phyloP scores from a whole-genome alignment of 2,797 vertebrate genomes.

The Melopsittacus undulatus region DNA sequence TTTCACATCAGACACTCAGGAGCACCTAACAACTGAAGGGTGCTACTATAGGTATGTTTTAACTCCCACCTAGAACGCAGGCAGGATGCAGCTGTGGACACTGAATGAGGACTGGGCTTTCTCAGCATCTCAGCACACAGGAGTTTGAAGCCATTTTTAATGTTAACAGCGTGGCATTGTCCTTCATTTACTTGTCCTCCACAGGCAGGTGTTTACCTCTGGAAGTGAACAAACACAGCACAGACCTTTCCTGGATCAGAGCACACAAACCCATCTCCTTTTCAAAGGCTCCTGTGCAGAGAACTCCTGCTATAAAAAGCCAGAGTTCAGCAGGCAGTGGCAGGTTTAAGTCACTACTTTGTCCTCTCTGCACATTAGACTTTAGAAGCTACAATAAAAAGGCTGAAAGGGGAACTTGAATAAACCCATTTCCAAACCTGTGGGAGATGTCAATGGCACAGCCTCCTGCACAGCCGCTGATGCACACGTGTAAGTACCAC shows the following conservation, averaged over 20 bases:
- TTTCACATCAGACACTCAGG: background rate
- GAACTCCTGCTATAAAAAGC: background rate
- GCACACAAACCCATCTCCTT: constrained; percentile 6
- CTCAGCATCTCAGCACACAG: background rate
- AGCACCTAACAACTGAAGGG: background rate
- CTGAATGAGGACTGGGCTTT: background rate
- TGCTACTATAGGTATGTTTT: accelerated
- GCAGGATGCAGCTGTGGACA: background rate
- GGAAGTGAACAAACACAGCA: background rate
- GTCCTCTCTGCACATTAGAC: constrained; percentile 25
- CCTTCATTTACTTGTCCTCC: background rate
- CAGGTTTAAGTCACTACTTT: constrained; percentile 22
- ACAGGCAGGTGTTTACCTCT: background rate
- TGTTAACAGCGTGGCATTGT: background rate
- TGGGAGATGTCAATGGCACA: constrained; percentile 4
- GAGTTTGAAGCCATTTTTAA: background rate
- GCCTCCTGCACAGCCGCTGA: constrained; percentile 6
- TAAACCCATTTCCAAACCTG: constrained; percentile 13
- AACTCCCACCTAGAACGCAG: background rate
- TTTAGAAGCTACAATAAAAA: constrained; percentile 56
- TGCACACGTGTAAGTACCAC: background rate
- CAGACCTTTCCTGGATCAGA: constrained; percentile 32
- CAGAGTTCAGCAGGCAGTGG: background rate
- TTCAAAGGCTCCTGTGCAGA: constrained; percentile 7
- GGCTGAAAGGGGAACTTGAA: constrained; percentile 53